These are phyloP conservation scores for Pocota personata DNA, from an alignment of 2,888 invertebrate species.

Conservation along the genomic window DNA sequence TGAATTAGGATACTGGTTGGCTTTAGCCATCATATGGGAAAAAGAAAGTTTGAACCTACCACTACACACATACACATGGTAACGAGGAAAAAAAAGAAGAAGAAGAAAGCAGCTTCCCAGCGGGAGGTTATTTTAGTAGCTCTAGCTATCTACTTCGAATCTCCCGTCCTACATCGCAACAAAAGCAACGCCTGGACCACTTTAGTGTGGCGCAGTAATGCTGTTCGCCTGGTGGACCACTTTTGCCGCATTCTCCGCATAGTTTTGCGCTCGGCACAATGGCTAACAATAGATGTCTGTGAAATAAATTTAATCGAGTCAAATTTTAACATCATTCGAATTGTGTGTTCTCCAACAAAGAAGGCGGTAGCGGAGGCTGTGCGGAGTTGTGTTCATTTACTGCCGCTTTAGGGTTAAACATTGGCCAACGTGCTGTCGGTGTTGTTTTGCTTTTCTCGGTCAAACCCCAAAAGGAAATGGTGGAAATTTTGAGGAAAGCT, in stretches of 20 bases:
- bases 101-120: constrained; percentile 11
- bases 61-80: constrained; percentile 6
- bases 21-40: constrained; percentile 42
- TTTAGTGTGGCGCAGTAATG: constrained; percentile 44
- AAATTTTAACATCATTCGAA: constrained; percentile 67
- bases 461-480: constrained; percentile 19
- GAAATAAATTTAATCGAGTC: constrained; percentile 72
- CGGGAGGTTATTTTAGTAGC: constrained; percentile 53
- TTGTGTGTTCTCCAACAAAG: constrained; percentile 3
- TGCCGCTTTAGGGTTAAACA: constrained; percentile 39
- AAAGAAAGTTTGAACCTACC: constrained; percentile 53
- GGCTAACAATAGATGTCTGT: constrained; percentile 55
- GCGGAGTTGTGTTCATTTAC: constrained; percentile 40
- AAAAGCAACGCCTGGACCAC: constrained; percentile 27
- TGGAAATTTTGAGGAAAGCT: constrained; percentile 27
- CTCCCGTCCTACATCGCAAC: constrained; percentile 21
- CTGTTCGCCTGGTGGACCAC: constrained; percentile 23
- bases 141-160: no score
- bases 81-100: constrained; percentile 5
- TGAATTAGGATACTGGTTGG: constrained; percentile 57
- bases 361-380: background rate
- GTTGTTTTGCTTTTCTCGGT: constrained; percentile 5
- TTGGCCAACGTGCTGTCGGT: constrained; percentile 25
- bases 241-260: constrained; percentile 65
- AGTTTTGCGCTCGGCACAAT: constrained; percentile 41